Evolutionary conservation across 2,888 invertebrate species (phyloP), one percentile per base, ranked within the genome.

Genomic region (Andricus quercusramuli): DNA sequence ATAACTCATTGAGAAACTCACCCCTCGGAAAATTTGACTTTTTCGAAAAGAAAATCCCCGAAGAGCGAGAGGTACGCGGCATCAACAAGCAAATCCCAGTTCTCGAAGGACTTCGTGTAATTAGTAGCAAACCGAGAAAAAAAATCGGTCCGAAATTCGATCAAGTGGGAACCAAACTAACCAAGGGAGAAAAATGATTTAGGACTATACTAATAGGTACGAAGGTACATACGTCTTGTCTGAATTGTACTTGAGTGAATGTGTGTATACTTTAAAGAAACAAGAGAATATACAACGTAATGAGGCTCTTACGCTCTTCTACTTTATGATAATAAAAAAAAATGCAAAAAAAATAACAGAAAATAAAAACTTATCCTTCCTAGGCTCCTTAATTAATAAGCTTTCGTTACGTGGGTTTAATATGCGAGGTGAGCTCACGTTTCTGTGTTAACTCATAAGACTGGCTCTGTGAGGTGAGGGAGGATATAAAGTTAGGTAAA

Each of bases 241-340:
- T 85, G 88, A 85, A 87, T 90, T 90, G 89, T 88, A 90, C 89
- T 90, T 88, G 88, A 88, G 56, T n/a, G 74, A 51, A 32, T 74
- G 56, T 56, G 32, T 74, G 74, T 74, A 68, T 41, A 67, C 67
- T 68, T 68, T 29, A 68, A 68, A 51, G 70, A 29, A 67, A 67
- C 67, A 67, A 67, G 41, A 44, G 67, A 67, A 67, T 44, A 67
- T 44, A 67, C 67, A 67, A 67, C 47, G 29, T 70, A 70, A 70
- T 70, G 70, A 70, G 51, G 51, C 70, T 51, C 25, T 51, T 70
- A 70, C 41, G 51, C 51, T 29, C 22, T 47, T 70, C 70, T 70
- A 29, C 70, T 47, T 47, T 64, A 64, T 29, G 6, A 29, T 29
- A 47, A 29, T 47, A 29, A 70, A 70, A 70, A 70, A 37, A 37